phyloP scores from a whole-genome alignment of 2,888 invertebrate species.

The Shargacucullia verbasci region DNA sequence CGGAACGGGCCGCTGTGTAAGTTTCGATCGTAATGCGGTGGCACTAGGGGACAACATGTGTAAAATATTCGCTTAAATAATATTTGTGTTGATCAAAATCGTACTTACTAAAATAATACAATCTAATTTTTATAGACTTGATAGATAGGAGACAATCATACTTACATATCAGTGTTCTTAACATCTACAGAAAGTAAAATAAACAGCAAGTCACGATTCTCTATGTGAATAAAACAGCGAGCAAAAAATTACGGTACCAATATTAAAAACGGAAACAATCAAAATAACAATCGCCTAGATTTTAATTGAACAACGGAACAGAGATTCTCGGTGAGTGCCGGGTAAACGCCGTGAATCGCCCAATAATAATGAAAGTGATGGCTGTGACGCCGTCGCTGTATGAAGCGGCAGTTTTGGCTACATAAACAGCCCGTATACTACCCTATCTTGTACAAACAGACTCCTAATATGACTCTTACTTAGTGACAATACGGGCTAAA shows the following conservation, averaged over 20 bases:
- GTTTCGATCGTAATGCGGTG: constrained; percentile 66
- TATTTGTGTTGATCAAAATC: constrained; percentile 21
- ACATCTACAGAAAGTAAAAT: not conserved
- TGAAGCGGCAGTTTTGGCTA: constrained; percentile 89
- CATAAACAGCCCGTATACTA: constrained; percentile 88
- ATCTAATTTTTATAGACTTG: no score
- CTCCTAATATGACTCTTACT: constrained; percentile 52
- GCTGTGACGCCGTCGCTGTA: constrained; percentile 87
- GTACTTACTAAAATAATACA: not conserved
- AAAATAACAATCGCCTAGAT: constrained; percentile 80
- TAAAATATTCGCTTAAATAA: constrained; percentile 31
- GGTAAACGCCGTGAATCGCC: constrained; percentile 88
- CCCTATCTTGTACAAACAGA: constrained; percentile 63
- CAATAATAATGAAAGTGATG: constrained; percentile 90
- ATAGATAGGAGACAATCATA: no score
- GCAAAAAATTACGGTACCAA: constrained; percentile 28
- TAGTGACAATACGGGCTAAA: constrained; percentile 54
- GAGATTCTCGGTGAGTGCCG: constrained; percentile 82
- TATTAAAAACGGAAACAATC: constrained; percentile 66
- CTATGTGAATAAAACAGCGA: not conserved
- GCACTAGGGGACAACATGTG: constrained; percentile 37
- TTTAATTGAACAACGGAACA: constrained; percentile 85
- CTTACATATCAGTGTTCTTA: not conserved
- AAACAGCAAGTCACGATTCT: not conserved
- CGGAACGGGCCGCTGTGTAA: constrained; percentile 66